Conservation (phyloP, 2,797 vertebrate genomes). For the Diceros bicornis region DNA sequence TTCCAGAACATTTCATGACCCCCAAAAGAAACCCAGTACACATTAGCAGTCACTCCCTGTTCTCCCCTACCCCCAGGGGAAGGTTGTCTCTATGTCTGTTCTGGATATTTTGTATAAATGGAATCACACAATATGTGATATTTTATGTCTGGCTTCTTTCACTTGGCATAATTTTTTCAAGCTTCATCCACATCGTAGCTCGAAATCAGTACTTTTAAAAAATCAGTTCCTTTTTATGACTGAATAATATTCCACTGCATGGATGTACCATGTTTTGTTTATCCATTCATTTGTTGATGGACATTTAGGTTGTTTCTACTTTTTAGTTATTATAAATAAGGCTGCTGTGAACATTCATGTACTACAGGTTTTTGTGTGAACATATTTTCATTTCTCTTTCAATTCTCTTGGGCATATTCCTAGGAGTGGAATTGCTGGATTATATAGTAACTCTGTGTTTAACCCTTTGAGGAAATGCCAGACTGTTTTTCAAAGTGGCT, state of each 20-base stretch:
- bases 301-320: neutral
- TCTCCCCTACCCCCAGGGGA: neutral
- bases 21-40: neutral
- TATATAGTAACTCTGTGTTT: neutral
- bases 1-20: neutral
- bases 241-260: neutral
- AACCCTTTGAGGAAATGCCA: conserved; percentile 12
- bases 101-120: neutral
- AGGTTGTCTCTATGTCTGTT: neutral
- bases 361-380: neutral
- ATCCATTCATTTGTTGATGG: neutral
- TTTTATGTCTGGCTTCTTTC: neutral
- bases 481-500: neutral
- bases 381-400: neutral
- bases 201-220: neutral
- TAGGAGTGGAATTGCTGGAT: neutral
- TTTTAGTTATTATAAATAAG: conserved; percentile 25
- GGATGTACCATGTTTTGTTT: neutral
- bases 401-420: neutral
- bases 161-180: neutral
- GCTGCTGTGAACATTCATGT: neutral
- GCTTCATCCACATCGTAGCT: neutral
- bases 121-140: neutral
- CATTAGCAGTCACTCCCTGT: neutral
- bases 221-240: neutral